Evolutionary conservation across 1,140 invertebrate species (phyloP).

Genomic region (Drosophila guanche): DNA sequence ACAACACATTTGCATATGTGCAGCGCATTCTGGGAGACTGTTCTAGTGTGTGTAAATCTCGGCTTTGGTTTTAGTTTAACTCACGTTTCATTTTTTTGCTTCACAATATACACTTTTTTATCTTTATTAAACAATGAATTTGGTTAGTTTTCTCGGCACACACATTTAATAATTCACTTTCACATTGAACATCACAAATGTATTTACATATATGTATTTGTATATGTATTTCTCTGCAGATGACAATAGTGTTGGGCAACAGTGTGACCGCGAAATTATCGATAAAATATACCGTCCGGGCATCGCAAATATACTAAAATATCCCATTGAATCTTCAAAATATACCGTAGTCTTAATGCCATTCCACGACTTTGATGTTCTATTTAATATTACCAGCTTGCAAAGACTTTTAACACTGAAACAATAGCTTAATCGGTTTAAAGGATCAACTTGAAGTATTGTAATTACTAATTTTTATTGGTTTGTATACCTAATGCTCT

Average conservation of each 20-base stretch:
- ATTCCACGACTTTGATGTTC: too few relatives aligned
- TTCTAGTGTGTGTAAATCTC: constrained; percentile 32
- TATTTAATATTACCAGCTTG: too few relatives aligned
- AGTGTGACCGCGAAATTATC: too few relatives aligned
- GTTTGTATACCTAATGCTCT: too few relatives aligned
- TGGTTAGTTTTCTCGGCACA: constrained; percentile 12
- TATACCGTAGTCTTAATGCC: too few relatives aligned
- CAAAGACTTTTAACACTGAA: too few relatives aligned
- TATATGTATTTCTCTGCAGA: constrained; percentile 18
- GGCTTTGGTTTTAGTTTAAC: constrained; percentile 31
- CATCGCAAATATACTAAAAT: too few relatives aligned
- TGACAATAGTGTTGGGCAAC: constrained; percentile 3
- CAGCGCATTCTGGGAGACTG: constrained; percentile 10
- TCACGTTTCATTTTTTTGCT: constrained; percentile 49
- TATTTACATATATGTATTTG: constrained; percentile 19
- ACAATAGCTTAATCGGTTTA: too few relatives aligned
- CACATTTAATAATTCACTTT: constrained; percentile 29
- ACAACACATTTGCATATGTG: constrained; percentile 66
- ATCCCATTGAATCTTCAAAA: too few relatives aligned
- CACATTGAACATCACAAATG: constrained; percentile 28
- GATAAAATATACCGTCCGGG: too few relatives aligned
- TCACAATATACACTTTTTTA: constrained; percentile 31
- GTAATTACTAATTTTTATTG: too few relatives aligned
- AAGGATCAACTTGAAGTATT: too few relatives aligned
- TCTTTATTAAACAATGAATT: not conserved